These are phyloP conservation scores for Syngnathus floridae DNA, from an alignment of 2,113 vertebrate genomes.

Conservation along the genomic window DNA sequence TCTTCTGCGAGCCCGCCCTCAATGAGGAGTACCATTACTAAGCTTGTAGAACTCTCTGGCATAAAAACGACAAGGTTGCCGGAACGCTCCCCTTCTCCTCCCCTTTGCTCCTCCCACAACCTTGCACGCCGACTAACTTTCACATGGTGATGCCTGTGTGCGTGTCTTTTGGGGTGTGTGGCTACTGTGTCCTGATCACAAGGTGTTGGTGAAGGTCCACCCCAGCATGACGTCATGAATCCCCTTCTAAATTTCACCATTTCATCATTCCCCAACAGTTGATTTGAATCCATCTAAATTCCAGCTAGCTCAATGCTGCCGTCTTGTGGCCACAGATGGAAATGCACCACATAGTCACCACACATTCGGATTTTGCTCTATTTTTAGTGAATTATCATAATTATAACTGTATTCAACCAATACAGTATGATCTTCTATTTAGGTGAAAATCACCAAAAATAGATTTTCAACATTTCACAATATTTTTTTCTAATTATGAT, in stretches of 20 bases:
- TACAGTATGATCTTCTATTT: too few relatives aligned
- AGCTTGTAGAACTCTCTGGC: conserved; percentile 76
- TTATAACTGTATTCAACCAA: too few relatives aligned
- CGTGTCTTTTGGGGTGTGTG: conserved; percentile 11
- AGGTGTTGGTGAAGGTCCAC: conserved; percentile 26
- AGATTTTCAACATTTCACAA: too few relatives aligned
- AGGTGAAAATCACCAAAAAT: too few relatives aligned
- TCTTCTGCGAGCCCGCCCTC: conserved; percentile 92
- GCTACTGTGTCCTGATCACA: conserved; percentile 42
- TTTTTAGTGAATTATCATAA: too few relatives aligned
- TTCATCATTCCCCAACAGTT: conserved; percentile 15
- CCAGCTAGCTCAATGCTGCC: conserved; percentile 32
- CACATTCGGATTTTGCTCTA: too few relatives aligned
- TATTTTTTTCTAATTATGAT: too few relatives aligned
- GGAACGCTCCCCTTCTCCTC: conserved; percentile 53
- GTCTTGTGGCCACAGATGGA: conserved; percentile 47
- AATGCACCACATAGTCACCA: background rate
- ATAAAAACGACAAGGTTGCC: conserved; percentile 76
- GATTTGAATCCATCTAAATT: background rate
- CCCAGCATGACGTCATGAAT: conserved; percentile 58
- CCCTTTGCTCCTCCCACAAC: conserved; percentile 7
- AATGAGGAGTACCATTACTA: conserved; percentile 98
- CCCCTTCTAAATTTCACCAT: conserved; percentile 27
- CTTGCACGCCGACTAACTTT: conserved; percentile 40
- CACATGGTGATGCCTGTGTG: conserved; percentile 9